Evolutionary conservation across 2,113 vertebrate species (phyloP), one percentile per base, ranked within the genome.

Genomic region (Ammodytes dubius): DNA sequence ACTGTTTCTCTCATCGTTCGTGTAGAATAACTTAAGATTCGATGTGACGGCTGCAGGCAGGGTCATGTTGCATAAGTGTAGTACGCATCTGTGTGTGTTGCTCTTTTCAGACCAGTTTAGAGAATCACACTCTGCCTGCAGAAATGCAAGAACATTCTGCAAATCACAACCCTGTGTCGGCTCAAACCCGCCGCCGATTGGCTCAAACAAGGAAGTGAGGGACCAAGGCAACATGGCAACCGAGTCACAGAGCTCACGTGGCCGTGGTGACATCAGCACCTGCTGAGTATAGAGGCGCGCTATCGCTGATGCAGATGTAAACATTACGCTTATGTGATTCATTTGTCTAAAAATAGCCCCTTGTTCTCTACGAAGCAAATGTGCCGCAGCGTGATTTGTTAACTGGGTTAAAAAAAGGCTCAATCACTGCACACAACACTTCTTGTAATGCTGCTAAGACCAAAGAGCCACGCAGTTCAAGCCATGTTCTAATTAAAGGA

Each of bases 401-500:
- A 63, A 40, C 57, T 35, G 19, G 57, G n/a, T 43, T 6, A 70
- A 61, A 14, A 43, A 42, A 39, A 42, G 72, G 43, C 47, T 70
- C 65, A 74, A 12, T 83, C 66, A n/a, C 37, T 57, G 80, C 65
- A 69, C 77, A 74, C 27, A 73, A 81, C 80, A 49, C 6, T 64
- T 86, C 5, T 64, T 79, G 61, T 88, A 87, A 93, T 90, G 85
- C 79, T 46, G 60, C 79, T 82, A 43, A 87, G 85, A 60, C 64
- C 75, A 75, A 54, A 45, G 49, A 77, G 74, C 64, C 2, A 56
- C 74, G 72, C 75, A 79, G 64, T 69, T 64, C 27, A 75, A 84
- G 65, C 72, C 37, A 35, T n/a, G 4, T 80, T 88, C 78, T 91
- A 92, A 93, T 94, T 93, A 92, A 93, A 89, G 78, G 39, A 63